Conservation (phyloP, 1,140 invertebrate species). For the Drosophila yakuba region DNA sequence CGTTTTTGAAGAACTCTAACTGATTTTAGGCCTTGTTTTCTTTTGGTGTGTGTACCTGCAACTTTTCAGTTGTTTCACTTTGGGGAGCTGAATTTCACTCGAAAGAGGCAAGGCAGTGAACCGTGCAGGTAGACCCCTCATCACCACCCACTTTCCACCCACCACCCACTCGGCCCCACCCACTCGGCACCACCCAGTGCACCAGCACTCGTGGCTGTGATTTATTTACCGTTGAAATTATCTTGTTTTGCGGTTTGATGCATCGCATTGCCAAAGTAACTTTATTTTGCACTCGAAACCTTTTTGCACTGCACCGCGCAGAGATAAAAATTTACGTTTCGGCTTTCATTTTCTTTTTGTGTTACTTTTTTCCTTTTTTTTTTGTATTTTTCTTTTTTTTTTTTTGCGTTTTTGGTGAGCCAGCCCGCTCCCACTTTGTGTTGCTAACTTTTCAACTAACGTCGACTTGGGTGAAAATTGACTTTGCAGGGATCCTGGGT, state of each 20-base stretch:
- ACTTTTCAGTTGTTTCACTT: constrained; percentile 49
- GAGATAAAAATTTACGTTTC: constrained; percentile 79
- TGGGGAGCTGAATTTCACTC: constrained; percentile 31
- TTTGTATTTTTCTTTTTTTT: constrained; percentile 14
- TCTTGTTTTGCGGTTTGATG: constrained; percentile 84
- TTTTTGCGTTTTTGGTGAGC: constrained; percentile 24
- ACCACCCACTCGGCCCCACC: not conserved
- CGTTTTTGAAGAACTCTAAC: not conserved
- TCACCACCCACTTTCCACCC: not conserved
- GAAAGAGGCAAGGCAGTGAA: constrained; percentile 47
- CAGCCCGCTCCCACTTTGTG: constrained; percentile 26
- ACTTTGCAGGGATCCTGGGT: constrained; percentile 43
- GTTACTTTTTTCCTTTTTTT: constrained; percentile 1
- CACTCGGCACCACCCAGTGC: constrained; percentile 7
- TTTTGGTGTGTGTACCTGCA: constrained; percentile 15
- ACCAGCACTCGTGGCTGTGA: constrained; percentile 62
- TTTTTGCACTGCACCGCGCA: constrained; percentile 71
- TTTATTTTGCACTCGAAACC: constrained; percentile 82
- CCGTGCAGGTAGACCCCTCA: constrained; percentile 15
- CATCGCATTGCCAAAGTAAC: constrained; percentile 81
- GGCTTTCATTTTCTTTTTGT: constrained; percentile 50
- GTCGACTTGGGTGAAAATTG: constrained; percentile 81
- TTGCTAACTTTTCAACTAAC: constrained; percentile 79
- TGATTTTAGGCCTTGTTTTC: not conserved
- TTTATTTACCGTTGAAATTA: constrained; percentile 84